Conservation (phyloP, 2,113 vertebrate species). For the Progne subis region DNA sequence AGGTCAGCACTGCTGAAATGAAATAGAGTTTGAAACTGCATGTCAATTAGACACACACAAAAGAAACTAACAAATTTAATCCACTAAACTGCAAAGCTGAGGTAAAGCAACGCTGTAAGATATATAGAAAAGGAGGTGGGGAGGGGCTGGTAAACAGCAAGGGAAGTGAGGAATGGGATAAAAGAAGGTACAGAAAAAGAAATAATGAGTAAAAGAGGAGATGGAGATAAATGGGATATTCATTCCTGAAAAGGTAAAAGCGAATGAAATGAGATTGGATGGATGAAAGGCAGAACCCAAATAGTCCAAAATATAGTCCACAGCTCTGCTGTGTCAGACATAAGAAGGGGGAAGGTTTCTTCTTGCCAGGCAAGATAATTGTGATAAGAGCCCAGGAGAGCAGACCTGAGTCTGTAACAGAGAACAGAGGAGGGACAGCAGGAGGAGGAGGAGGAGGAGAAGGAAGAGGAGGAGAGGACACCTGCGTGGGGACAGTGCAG, state of each 20-base stretch:
- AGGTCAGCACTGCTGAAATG: slow-evolving; percentile 58
- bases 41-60: slow-evolving; percentile 59
- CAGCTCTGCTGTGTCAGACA: not conserved
- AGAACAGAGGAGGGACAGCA: not conserved
- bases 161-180: not conserved
- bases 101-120: slow-evolving; percentile 22
- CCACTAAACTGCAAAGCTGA: slow-evolving; percentile 13
- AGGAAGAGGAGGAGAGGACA: not conserved
- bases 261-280: not conserved
- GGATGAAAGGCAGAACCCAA: slow-evolving; percentile 6
- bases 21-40: slow-evolving; percentile 55
- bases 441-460: not conserved
- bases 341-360: not conserved
- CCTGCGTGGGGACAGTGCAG: not conserved
- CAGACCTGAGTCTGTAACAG: not conserved
- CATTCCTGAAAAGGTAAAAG: slow-evolving; percentile 13
- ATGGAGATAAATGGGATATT: slow-evolving; percentile 7
- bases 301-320: not conserved
- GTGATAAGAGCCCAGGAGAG: not conserved
- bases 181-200: slow-evolving; percentile 3
- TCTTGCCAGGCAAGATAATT: not conserved
- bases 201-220: slow-evolving; percentile 15
- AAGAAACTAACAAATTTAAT: slow-evolving; percentile 66
- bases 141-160: slow-evolving; percentile 1
- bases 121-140: not conserved